These are phyloP conservation scores for Aromia moschata DNA, from an alignment of 2,888 invertebrate species.

Conservation along the genomic window DNA sequence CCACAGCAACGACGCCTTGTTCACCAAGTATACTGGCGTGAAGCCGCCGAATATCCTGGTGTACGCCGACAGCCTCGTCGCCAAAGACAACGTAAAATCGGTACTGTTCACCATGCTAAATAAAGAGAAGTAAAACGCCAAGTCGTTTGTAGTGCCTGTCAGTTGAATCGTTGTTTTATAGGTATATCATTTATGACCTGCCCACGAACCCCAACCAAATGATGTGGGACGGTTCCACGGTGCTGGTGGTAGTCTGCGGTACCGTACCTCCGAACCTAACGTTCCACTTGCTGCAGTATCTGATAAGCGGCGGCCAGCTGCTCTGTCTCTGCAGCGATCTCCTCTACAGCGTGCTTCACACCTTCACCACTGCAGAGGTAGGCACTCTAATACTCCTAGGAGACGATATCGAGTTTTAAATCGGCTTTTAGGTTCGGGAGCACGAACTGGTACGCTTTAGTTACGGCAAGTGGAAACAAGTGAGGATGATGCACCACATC, in stretches of 20 bases:
- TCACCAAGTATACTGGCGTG: constrained; percentile 31
- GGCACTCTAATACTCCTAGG: constrained; percentile 2
- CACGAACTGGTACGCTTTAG: constrained; percentile 85
- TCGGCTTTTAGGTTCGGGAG: constrained; percentile 74
- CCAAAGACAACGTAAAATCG: constrained; percentile 77
- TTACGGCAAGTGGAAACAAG: constrained; percentile 84
- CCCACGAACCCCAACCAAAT: constrained; percentile 49
- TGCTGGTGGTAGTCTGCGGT: constrained; percentile 80
- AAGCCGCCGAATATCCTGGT: constrained; percentile 85
- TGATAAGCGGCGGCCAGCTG: constrained; percentile 78
- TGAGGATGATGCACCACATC: constrained; percentile 87
- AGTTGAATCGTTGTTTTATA: no score
- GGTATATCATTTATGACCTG: constrained; percentile 74
- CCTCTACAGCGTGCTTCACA: constrained; percentile 78
- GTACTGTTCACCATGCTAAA: constrained; percentile 76
- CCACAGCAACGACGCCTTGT: constrained; percentile 18
- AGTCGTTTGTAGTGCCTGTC: no score
- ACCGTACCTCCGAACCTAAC: constrained; percentile 74
- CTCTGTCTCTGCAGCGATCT: constrained; percentile 84
- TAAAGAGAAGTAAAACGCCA: constrained; percentile 70
- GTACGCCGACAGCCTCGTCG: constrained; percentile 80
- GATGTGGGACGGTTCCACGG: constrained; percentile 57
- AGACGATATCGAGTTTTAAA: not conserved
- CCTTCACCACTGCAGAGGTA: constrained; percentile 86
- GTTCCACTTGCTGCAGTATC: constrained; percentile 74